Base-by-base conservation (phyloP, 2,888 invertebrate species). In the Pheosia tremula region DNA sequence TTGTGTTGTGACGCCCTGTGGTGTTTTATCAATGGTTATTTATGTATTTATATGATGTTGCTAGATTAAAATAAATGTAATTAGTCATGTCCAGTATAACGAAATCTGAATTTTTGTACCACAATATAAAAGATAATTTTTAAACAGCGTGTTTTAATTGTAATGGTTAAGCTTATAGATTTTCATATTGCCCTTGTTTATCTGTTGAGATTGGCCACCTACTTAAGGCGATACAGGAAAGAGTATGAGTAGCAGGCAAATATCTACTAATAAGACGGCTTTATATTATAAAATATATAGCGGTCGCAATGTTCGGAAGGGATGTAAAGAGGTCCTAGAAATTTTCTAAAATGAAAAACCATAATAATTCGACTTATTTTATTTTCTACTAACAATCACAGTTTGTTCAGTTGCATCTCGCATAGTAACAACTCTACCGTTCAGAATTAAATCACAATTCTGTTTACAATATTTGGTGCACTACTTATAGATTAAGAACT, bases 381-480 rank as follows among this genome's bases (percentile, higher is more conserved):
- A 36, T 56, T 36, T 45, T 85, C 84, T 75, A 83, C 84, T 87
- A 88, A 82, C 81, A 86, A 91, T 91, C 90, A 91, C 90, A 91
- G 91, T 82, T 80, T 79, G 71, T 80, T 74, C 79, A 71, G 67
- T 81, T 78, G 69, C 77, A 77, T 79, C 82, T 75, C 80, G 82
- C 79, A 66, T 62, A 13, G 64, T 68, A 67, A 74, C 55, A 63
- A 58, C 57, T 63, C 55, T 63, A 68, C 49, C 61, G n/a, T 11
- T 56, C 47, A 65, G 64, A 60, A 52, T 53, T 37, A 13, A 62
- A 63, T 8, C 41, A 53, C 57, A 56, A 56, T 39, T 41, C 41
- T 56, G n/a, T 13, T 41, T 8, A n/a, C 55, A 60, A 24, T 66
- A 75, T 71, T 75, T 73, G 66, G 69, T 66, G 60, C 24, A 59